Base-by-base conservation (phyloP, 2,113 vertebrate genomes). In the Callionymus lyra region DNA sequence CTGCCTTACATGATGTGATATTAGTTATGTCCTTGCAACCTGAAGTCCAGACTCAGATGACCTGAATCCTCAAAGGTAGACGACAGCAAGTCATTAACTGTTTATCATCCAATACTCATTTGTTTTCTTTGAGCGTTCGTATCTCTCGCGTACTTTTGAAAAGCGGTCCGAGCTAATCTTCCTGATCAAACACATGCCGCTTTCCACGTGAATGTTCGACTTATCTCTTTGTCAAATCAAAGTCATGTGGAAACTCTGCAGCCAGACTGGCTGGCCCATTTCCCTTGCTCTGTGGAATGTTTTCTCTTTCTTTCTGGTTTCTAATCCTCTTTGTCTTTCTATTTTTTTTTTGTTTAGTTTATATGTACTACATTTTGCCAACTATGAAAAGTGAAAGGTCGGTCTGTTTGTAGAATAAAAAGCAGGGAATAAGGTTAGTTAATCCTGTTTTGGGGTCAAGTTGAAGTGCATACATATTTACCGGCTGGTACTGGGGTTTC, bases 401-500 rank as follows among this genome's bases (percentile, higher is more conserved):
- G 44, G 57, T 70, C 53, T 75, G 50, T 75, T 79, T 58, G 34
- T 46, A 50, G 49, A 49, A 38, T 59, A 53, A 53, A 44, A 63
- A 63, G 46, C 13, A 57, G 60, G 49, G 53, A 51, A 59, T 53
- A 66, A 50, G 48, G 46, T 46, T 48, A 70, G 70, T 62, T 75
- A 79, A 75, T 79, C 74, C 68, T 78, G 72, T 68, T 79, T 74
- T 73, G 72, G 69, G 70, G 76, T 72, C 74, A 72, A 50, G 58
- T 47, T 50, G 2, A 50, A 53, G 51, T 21, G 56, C 50, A 44
- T 6, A 0, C 59, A 51, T 77, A 81, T 54, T 75, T 82, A 73
- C 70, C 73, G 72, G 72, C 72, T 75, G 69, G 70, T 64, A 63
- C 67, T 74, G 62, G 63, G 58, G 53, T 59, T 69, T 69, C 60